phyloP scores from a whole-genome alignment of 2,113 vertebrate species.

The Scomber colias region DNA sequence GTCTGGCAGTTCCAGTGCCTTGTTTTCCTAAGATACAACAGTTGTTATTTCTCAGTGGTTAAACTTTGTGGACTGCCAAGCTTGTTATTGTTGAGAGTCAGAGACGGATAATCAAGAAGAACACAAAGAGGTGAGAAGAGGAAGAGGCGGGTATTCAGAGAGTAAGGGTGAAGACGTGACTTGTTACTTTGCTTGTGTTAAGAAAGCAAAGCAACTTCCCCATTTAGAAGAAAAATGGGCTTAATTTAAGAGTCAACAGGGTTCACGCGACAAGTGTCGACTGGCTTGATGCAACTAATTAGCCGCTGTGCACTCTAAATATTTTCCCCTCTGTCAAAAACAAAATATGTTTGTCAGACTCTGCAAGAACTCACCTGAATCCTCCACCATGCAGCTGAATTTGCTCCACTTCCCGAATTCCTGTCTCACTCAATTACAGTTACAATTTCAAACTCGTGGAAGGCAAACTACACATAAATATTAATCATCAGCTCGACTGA shows the following conservation, averaged over 20 bases:
- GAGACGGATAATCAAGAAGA: constrained; percentile 64
- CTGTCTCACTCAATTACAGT: constrained; percentile 58
- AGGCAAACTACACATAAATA: constrained; percentile 67
- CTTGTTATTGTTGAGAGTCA: constrained; percentile 59
- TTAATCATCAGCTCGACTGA: constrained; percentile 66
- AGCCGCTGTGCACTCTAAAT: constrained; percentile 17
- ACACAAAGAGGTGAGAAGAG: constrained; percentile 29
- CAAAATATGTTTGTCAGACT: constrained; percentile 36
- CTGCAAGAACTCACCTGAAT: constrained; percentile 35
- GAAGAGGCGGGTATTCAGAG: constrained; percentile 34
- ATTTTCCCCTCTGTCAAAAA: constrained; percentile 13
- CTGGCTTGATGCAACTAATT: constrained; percentile 35
- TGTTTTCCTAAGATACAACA: constrained; percentile 41
- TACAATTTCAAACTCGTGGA: constrained; percentile 60
- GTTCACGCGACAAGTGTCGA: constrained; percentile 29
- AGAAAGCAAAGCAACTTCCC: background rate
- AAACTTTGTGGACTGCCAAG: constrained; percentile 62
- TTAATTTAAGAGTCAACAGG: constrained; percentile 18
- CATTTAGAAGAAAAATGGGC: background rate
- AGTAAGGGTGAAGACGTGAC: constrained; percentile 28
- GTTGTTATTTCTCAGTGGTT: constrained; percentile 44
- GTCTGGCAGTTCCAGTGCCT: constrained; percentile 45
- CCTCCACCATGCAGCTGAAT: background rate
- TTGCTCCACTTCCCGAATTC: constrained; percentile 36
- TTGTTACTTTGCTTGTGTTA: constrained; percentile 33